These are phyloP conservation scores for Lymantria dispar DNA, from an alignment of 2,888 invertebrate species.

Conservation along the genomic window DNA sequence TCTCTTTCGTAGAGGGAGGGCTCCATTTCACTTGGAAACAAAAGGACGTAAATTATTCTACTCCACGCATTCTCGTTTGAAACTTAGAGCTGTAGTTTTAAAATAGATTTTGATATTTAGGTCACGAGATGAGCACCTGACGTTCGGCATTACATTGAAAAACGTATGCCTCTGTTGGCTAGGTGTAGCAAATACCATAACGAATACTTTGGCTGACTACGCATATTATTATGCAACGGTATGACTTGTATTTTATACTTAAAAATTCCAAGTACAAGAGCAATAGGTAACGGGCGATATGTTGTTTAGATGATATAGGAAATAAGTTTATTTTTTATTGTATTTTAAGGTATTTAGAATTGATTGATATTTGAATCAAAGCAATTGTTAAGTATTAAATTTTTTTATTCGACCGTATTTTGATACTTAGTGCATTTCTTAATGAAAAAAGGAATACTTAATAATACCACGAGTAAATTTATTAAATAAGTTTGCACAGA, in stretches of 20 bases:
- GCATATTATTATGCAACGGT: constrained; percentile 79
- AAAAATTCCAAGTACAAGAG: constrained; percentile 37
- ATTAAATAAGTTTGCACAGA: too few relatives aligned
- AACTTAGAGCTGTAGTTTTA: constrained; percentile 44
- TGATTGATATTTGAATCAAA: too few relatives aligned
- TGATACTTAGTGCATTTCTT: too few relatives aligned
- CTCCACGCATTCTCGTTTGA: constrained; percentile 36
- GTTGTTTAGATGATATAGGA: too few relatives aligned
- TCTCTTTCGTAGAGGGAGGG: constrained; percentile 75
- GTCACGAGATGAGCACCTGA: constrained; percentile 76
- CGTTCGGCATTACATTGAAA: constrained; percentile 79
- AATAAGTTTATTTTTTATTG: too few relatives aligned
- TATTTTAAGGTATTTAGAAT: too few relatives aligned
- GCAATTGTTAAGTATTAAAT: too few relatives aligned
- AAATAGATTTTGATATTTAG: constrained; percentile 49
- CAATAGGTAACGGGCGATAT: too few relatives aligned
- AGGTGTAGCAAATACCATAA: constrained; percentile 81
- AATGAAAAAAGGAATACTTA: too few relatives aligned
- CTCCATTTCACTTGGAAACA: constrained; percentile 42
- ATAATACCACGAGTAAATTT: too few relatives aligned
- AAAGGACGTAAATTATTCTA: constrained; percentile 50
- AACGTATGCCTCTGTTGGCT: constrained; percentile 80
- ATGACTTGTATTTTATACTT: constrained; percentile 70
- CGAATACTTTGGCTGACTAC: constrained; percentile 81
- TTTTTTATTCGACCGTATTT: too few relatives aligned